Evolutionary conservation across 2,797 vertebrate species (phyloP).

Genomic region (Furcifer pardalis): DNA sequence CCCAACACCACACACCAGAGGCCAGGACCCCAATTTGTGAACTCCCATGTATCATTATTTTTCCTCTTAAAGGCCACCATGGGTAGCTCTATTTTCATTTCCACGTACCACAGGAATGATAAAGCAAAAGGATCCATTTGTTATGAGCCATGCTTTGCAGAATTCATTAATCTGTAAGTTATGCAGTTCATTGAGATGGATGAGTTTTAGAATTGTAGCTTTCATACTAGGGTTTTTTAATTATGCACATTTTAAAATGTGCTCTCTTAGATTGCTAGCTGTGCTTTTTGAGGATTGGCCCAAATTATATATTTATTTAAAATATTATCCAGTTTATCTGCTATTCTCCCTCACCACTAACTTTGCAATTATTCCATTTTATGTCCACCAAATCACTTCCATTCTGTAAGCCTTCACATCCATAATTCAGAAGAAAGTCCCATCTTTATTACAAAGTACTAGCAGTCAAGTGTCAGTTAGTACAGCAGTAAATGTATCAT

Average conservation of each 20-base stretch:
- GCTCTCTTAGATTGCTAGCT: constrained; percentile 14
- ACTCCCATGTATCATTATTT: not conserved
- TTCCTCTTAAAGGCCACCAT: not conserved
- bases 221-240: not conserved
- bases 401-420: constrained; percentile 49
- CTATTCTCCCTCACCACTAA: not conserved
- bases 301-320: constrained; percentile 32
- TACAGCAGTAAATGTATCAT: constrained; percentile 28
- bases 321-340: constrained; percentile 17
- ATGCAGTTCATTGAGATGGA: constrained; percentile 7
- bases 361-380: constrained; percentile 42
- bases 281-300: not conserved
- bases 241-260: constrained; percentile 22
- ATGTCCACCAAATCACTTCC: constrained; percentile 43
- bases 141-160: not conserved
- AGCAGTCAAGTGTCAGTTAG: constrained; percentile 43
- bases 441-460: constrained; percentile 45
- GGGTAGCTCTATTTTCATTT: too few species aligned
- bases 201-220: not conserved
- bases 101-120: not conserved
- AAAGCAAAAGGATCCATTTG: not conserved
- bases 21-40: too few species aligned
- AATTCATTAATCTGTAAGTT: not conserved
- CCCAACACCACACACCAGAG: not conserved
- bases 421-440: constrained; percentile 57